These are phyloP conservation scores for Siderastrea radians DNA, from an alignment of 92 coral and sea anemone species.

Conservation along the genomic window DNA sequence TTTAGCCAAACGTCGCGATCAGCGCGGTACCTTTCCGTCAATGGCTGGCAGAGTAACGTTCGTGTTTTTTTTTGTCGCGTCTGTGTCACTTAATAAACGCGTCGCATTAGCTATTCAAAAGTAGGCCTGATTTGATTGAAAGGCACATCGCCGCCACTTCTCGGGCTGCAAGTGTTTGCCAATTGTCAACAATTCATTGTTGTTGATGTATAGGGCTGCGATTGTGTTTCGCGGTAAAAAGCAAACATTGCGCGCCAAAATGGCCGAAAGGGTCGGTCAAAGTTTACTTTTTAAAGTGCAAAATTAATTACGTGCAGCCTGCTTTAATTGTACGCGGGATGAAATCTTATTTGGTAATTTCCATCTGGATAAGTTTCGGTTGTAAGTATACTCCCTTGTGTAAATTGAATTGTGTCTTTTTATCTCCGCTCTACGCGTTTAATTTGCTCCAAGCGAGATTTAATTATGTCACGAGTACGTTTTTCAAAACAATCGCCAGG, in stretches of 20 bases:
- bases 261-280: constrained; percentile 39
- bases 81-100: constrained; percentile 17
- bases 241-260: constrained; percentile 26
- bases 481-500: constrained; percentile 18
- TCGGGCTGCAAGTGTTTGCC: constrained; percentile 43
- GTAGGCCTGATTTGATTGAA: constrained; percentile 40
- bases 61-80: constrained; percentile 25
- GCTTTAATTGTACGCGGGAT: constrained; percentile 41
- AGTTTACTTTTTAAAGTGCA: constrained; percentile 62
- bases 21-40: background rate
- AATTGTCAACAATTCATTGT: constrained; percentile 66
- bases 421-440: constrained; percentile 8
- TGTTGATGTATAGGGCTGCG: constrained; percentile 35
- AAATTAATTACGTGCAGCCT: constrained; percentile 52
- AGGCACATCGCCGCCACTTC: constrained; percentile 35
- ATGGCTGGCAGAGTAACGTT: background rate
- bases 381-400: constrained; percentile 1
- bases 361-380: constrained; percentile 16
- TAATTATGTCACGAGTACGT: background rate
- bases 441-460: constrained; percentile 32
- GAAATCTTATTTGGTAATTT: constrained; percentile 43
- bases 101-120: constrained; percentile 60
- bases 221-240: constrained; percentile 54
- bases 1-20: background rate
- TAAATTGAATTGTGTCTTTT: constrained; percentile 27